Conservation (phyloP, 2,888 invertebrate genomes). For the Tholera decimalis region DNA sequence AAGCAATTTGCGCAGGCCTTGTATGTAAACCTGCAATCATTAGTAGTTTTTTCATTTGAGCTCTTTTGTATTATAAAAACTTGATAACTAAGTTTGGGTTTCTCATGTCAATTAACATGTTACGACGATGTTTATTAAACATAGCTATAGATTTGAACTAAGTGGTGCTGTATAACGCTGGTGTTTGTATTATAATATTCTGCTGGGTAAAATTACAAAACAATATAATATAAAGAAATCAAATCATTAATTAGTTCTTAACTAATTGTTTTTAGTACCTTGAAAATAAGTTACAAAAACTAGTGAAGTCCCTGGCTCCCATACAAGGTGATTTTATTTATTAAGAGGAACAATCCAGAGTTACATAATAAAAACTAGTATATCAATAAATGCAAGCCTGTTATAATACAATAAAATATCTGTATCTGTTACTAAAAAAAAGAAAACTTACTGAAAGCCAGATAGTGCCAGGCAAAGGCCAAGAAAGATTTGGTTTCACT, state of each 20-base stretch:
- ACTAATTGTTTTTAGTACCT: too few relatives aligned
- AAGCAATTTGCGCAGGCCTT: conserved; percentile 92
- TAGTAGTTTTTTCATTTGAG: neutral
- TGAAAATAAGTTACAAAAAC: too few relatives aligned
- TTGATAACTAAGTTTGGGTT: neutral
- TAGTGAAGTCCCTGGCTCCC: too few relatives aligned
- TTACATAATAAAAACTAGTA: too few relatives aligned
- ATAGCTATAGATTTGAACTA: neutral
- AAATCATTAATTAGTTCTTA: too few relatives aligned
- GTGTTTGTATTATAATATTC: too few relatives aligned
- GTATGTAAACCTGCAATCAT: conserved; percentile 90
- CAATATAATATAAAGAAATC: too few relatives aligned
- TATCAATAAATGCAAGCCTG: neutral
- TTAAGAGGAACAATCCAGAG: too few relatives aligned
- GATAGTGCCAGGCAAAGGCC: conserved; percentile 81
- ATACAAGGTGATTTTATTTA: too few relatives aligned
- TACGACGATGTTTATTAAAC: neutral
- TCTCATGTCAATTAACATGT: neutral
- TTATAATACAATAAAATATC: too few relatives aligned
- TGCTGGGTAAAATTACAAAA: too few relatives aligned
- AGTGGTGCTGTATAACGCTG: too few relatives aligned
- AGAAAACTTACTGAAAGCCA: conserved; percentile 81
- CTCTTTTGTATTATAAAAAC: neutral
- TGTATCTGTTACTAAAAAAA: neutral
- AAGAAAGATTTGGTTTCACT: conserved; percentile 78